Percentiles rank a stretch among this genome's conserved stretches.
These are phyloP conservation scores for Albula glossodonta DNA, from an alignment of 2,113 vertebrate species.

Conservation along the genomic window DNA sequence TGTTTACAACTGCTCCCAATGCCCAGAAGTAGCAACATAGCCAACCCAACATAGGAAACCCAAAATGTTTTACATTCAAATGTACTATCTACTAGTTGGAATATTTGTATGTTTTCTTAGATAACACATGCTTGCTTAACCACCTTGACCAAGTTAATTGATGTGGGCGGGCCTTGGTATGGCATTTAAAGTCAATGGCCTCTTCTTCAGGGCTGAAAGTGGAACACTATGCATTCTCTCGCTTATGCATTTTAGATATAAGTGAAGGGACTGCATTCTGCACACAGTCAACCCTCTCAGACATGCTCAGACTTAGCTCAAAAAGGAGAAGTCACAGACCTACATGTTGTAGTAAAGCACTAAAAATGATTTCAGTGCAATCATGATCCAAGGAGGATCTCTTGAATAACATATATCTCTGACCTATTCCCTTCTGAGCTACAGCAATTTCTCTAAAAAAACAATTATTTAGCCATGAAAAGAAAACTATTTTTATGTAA, in stretches of 20 bases:
- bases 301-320: not conserved
- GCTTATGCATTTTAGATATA: too few species aligned
- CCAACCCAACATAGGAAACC: too few species aligned
- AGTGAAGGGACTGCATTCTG: too few species aligned
- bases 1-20: too few species aligned
- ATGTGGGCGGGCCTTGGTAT: not conserved
- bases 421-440: not conserved
- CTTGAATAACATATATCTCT: not conserved
- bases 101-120: too few species aligned
- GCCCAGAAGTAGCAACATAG: too few species aligned
- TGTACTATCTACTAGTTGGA: too few species aligned
- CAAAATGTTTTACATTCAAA: too few species aligned
- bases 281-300: too few species aligned
- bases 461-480: not conserved
- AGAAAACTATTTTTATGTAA: not conserved
- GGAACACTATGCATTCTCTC: too few species aligned
- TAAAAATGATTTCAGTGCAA: not conserved
- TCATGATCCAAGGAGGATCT: not conserved
- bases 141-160: not conserved
- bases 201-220: too few species aligned
- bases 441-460: not conserved
- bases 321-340: not conserved
- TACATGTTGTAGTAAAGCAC: not conserved
- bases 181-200: not conserved
- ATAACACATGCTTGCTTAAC: too few species aligned